Base-by-base conservation (phyloP, 2,888 invertebrate genomes). In the Nasonovia ribisnigri region DNA sequence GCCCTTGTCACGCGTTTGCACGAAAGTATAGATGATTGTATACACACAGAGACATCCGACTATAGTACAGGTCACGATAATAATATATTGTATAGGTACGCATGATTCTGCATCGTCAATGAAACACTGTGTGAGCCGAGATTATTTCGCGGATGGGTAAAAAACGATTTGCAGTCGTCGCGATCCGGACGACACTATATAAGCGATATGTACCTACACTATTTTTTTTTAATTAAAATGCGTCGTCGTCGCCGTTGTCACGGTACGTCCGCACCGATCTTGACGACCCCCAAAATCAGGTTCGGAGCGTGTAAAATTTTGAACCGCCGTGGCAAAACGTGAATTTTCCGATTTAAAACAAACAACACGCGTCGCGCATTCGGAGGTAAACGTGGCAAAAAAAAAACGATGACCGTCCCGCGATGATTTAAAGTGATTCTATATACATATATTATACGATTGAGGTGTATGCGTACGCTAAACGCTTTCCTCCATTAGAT, bases 221-320 rank as follows among this genome's bases (percentile, higher is more conserved):
- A 36, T n/a, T 57, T 60, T 43, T 4, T 77, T 77, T 77, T 90
- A 84, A 91, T 91, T 91, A 46, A 91, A 91, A 91, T 57, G 43
- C 84, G 60, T 67, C 46, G 88, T 57, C 77, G 60, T 90, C n/a
- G 88, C 29, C 43, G 54, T 43, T 67, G 92, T 92, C 88, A 92
- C 88, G 92, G 88, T 48, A 67, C 92, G 92, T 87, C 87, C 88
- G 67, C 5, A 5, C 77, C 11, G 42, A 86, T 60, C 91, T 26
- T 54, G 86, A 48, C 51, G 36, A 60, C 60, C 46, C 46, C 46
- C 3, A 48, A 20, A 88, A 88, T 92, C 67, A 77, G 24, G 51
- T n/a, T 54, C 88, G 92, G 88, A 51, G 88, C 92, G 92, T 92
- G 92, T 77, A 92, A 88, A 88, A 77, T 67, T 48, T 16, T 60